Conservation (phyloP, 2,888 invertebrate genomes). For the Chrysomela aeneicollis region DNA sequence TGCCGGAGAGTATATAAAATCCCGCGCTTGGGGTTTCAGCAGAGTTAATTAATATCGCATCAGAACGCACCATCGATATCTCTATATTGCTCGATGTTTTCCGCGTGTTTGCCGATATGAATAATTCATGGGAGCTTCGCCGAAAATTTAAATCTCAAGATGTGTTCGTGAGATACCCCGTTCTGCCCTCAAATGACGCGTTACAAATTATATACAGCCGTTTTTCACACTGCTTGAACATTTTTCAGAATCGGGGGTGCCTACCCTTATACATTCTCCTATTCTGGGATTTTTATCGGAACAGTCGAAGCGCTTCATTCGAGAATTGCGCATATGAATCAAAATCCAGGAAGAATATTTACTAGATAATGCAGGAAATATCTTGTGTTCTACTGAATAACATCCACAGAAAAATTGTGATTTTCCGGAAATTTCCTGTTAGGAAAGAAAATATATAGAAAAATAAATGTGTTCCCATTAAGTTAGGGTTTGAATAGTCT, state of each 20-base stretch:
- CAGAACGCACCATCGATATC: conserved; percentile 53
- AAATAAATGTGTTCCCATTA: no score
- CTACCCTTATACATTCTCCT: background rate
- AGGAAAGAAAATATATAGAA: no score
- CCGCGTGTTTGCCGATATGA: conserved; percentile 54
- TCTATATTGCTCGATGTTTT: conserved; percentile 53
- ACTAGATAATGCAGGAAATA: no score
- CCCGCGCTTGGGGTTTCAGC: conserved; percentile 28
- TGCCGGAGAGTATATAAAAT: conserved; percentile 17
- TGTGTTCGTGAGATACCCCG: conserved; percentile 49
- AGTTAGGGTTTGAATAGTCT: no score
- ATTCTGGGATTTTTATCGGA: background rate
- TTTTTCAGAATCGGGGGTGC: conserved; percentile 3
- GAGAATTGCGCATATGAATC: no score
- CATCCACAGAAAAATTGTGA: no score
- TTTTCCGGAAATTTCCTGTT: no score
- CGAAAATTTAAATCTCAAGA: conserved; percentile 59
- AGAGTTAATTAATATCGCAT: conserved; percentile 59
- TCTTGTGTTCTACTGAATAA: no score
- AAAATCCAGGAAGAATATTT: no score
- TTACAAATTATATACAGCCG: conserved; percentile 43
- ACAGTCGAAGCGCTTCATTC: background rate
- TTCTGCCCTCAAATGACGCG: conserved; percentile 44
- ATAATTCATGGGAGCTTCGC: conserved; percentile 56
- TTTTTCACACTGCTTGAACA: conserved; percentile 18